Base-by-base conservation (phyloP, 2,888 invertebrate genomes). In the Idaea dimidiata region DNA sequence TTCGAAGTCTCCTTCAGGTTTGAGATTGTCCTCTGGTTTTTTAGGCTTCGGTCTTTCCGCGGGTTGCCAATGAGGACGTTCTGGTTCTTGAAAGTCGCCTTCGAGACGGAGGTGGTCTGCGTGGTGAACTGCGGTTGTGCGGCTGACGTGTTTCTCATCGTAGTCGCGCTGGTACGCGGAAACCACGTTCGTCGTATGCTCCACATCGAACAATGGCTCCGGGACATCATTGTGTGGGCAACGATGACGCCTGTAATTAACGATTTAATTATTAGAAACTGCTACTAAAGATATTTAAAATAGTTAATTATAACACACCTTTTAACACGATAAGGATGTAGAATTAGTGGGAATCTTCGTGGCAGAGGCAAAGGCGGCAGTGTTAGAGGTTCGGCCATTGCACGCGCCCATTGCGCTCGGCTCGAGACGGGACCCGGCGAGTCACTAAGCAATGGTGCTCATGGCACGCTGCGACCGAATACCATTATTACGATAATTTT, bases 151-250 rank as follows among this genome's bases (percentile, higher is more conserved):
- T 75, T 95, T 95, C 81, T 94, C 94, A 78, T 94, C 94, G 86
- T 93, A 95, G 79, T 95, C 95, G 74, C 94, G 93, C 72, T 91
- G 91, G 84, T 95, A 95, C 58, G 95, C 94, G 73, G 94, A 94
- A 65, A 93, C 93, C 84, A 93, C 89, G 83, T 86, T 89, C 78
- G 87, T 90, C 81, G 89, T 91, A 82, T 91, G 91, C 87, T 87
- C 91, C 88, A 92, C 93, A 89, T 91, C 93, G 87, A 93, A 93
- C 89, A 92, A 91, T 89, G 93, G 93, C 89, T 93, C 92, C 83
- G 91, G 93, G 88, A 93, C 91, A 84, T 94, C 94, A 80, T 94
- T 94, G 89, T 97, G 97, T 73, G 96, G 94, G 88, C 97, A 97
- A 79, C 96, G 95, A 90, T 97, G 97, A 74, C 96, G 96, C 84